Evolutionary conservation across 2,888 invertebrate species (phyloP), one percentile per base, ranked within the genome.

Genomic region (Cecidostiba fungosa): DNA sequence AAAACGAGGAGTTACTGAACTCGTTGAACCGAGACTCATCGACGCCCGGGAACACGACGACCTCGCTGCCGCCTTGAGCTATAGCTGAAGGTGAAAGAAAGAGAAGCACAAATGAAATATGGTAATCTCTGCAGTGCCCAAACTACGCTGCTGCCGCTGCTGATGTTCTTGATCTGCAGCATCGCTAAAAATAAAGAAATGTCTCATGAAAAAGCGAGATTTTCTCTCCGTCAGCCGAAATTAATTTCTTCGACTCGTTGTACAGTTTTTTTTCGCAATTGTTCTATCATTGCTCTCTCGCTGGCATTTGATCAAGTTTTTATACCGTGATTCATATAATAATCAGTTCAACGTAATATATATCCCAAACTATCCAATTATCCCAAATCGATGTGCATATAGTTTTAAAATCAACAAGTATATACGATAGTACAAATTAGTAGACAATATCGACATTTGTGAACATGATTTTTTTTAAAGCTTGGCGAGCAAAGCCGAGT

Each of bases 1-100:
- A 97, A 95, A 97, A 97, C 94, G 97, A 97, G 95, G 97, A 97
- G 94, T 95, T 97, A 94, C 95, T 97, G 95, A 97, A 97, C 94
- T 96, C 96, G 90, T 94, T 96, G 93, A 96, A 96, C 94, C 92
- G 93, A 84, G 92, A 92, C 80, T 87, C 88, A 73, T 90, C 90
- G 83, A 88, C 90, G 88, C 90, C 90, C 47, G 91, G 87, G 79
- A 93, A 93, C 85, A 84, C 88, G 69, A 91, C 92, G 59, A 26
- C 72, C 85, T 50, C 50, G 50, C 86, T 77, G 81, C 88, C 85
- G 88, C 89, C 79, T 26, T 73, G 43, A 72, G 59, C 14, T 12
- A n/a, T n/a, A 19, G 19, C 29, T n/a, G 70, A 36, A 36, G n/a
- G n/a, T n/a, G 36, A 23, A 43, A 72, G 29, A 72, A n/a, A 8